A percentile compares a stretch with the other conserved stretches of the same genome.
phyloP scores from a whole-genome alignment of 1,140 invertebrate species.

The Pemphigus obesinymphae region DNA sequence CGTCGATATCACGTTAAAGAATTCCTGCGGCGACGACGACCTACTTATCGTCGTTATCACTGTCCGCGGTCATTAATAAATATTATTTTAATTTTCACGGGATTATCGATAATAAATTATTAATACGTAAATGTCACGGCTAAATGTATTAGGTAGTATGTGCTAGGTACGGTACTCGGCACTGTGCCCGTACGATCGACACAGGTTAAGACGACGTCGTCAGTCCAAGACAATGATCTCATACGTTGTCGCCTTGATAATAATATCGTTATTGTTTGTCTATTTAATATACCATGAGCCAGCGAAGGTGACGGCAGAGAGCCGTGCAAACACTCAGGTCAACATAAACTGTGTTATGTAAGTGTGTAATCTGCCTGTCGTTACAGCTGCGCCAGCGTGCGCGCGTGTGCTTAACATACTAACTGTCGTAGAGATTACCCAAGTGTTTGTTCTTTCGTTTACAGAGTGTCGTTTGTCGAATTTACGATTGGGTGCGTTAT shows the following conservation, averaged over 20 bases:
- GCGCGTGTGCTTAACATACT: not conserved
- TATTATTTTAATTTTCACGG: too few relatives aligned
- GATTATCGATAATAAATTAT: too few relatives aligned
- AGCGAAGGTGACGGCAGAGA: not conserved
- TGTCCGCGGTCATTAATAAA: too few relatives aligned
- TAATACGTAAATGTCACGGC: too few relatives aligned
- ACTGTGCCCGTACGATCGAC: too few relatives aligned
- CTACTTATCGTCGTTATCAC: not conserved
- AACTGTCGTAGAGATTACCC: not conserved
- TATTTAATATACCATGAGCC: not conserved
- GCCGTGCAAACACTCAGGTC: not conserved
- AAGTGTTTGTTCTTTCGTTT: not conserved
- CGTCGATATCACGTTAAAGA: not conserved
- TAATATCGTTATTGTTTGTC: not conserved
- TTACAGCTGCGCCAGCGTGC: not conserved
- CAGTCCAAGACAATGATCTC: not conserved
- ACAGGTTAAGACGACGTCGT: not conserved
- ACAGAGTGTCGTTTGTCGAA: not conserved
- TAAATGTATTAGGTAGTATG: too few relatives aligned
- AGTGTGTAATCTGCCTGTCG: not conserved
- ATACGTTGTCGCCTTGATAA: not conserved
- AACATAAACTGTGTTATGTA: not conserved
- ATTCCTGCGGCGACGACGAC: not conserved
- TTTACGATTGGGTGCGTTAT: not conserved
- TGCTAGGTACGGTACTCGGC: too few relatives aligned